These are phyloP conservation scores for Pachypanchax playfairii DNA, from an alignment of 2,113 vertebrate genomes.

Conservation along the genomic window DNA sequence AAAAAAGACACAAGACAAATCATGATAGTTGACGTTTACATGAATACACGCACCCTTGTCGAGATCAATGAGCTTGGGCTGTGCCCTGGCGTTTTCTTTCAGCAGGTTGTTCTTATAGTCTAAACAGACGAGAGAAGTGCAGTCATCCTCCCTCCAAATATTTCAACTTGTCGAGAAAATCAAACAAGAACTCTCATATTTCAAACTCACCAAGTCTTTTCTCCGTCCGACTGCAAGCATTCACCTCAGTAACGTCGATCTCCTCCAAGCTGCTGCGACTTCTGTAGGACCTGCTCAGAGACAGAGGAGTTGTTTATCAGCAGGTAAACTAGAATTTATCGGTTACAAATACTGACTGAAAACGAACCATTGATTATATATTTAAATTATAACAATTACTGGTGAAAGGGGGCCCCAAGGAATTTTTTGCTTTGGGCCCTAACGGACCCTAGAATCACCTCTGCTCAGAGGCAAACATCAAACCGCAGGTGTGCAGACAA, in stretches of 20 bases:
- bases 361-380: too few species aligned
- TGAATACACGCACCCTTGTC: constrained; percentile 84
- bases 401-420: too few species aligned
- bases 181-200: too few species aligned
- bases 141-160: too few species aligned
- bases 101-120: constrained; percentile 97
- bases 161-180: too few species aligned
- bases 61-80: constrained; percentile 88
- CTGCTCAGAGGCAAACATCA: too few species aligned
- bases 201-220: constrained; percentile 81
- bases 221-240: constrained; percentile 79
- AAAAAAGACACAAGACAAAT: not conserved
- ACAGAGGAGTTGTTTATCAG: too few species aligned
- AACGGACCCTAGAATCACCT: too few species aligned
- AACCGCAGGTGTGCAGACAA: not conserved
- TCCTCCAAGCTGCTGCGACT: constrained; percentile 82
- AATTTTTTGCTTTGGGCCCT: too few species aligned
- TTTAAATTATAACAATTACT: too few species aligned
- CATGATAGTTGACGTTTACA: not conserved
- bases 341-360: too few species aligned
- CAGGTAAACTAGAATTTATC: too few species aligned
- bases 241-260: constrained; percentile 77
- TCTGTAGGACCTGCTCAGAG: constrained; percentile 77
- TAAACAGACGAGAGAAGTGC: constrained; percentile 56
- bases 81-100: constrained; percentile 85